Conservation (phyloP, 30 jellyfish, hydroid and myxozoan species). For the Sanderia malayensis region DNA sequence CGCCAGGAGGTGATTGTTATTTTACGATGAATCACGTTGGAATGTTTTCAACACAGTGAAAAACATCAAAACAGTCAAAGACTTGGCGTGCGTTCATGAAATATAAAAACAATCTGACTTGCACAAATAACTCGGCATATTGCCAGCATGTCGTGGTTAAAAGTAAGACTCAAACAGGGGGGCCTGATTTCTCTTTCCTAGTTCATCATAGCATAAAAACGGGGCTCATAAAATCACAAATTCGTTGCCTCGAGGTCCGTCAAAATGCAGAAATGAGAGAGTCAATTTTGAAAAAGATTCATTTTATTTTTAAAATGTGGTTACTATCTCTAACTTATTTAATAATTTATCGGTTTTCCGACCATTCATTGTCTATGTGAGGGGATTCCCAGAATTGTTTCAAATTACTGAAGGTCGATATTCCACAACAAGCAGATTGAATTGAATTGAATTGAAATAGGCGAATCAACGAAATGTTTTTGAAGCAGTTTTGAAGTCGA, state of each 20-base stretch:
- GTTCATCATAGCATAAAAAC: background rate
- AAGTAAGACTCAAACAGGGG: background rate
- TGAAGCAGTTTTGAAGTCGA: too few species aligned
- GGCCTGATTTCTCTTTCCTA: background rate
- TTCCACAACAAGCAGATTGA: too few species aligned
- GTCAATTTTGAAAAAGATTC: too few species aligned
- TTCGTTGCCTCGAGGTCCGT: background rate
- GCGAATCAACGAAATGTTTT: too few species aligned
- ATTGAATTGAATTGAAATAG: too few species aligned
- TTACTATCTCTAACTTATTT: too few species aligned
- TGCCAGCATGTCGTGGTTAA: background rate
- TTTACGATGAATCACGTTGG: background rate
- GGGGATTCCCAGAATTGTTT: too few species aligned
- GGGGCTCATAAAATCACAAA: background rate
- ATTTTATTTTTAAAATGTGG: too few species aligned
- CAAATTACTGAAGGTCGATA: too few species aligned
- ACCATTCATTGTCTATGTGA: too few species aligned
- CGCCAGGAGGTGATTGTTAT: background rate
- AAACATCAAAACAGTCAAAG: background rate
- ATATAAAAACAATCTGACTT: background rate
- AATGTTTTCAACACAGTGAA: background rate
- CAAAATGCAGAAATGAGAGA: too few species aligned
- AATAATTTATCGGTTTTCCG: too few species aligned
- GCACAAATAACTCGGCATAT: background rate
- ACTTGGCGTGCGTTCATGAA: constrained; percentile 24